Conservation (phyloP, 2,888 invertebrate species). For the Xylota segnis region DNA sequence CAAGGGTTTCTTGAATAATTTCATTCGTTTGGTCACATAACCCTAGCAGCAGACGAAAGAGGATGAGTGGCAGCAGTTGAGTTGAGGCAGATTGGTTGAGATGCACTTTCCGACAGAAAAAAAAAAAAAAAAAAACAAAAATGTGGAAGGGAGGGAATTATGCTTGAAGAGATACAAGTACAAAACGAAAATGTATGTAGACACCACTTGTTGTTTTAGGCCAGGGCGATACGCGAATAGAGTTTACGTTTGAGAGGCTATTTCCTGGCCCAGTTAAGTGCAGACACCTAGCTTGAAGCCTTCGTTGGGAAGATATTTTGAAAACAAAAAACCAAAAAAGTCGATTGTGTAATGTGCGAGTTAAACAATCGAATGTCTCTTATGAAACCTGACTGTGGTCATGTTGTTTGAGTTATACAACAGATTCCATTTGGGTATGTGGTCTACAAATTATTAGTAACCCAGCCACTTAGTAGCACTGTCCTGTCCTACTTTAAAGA, state of each 20-base stretch:
- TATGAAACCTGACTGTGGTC: slow-evolving; percentile 4
- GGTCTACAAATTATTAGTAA: not conserved
- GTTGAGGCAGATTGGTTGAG: slow-evolving; percentile 15
- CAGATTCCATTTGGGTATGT: not conserved
- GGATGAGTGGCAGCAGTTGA: slow-evolving; percentile 15
- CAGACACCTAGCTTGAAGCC: slow-evolving; percentile 9
- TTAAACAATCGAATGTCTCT: slow-evolving; percentile 29
- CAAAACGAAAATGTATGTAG: not conserved
- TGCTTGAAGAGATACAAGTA: not conserved
- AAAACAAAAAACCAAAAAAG: too few relatives aligned
- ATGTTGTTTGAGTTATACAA: slow-evolving; percentile 27
- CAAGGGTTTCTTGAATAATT: slow-evolving; percentile 34
- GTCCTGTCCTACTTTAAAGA: too few relatives aligned
- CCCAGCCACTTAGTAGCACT: too few relatives aligned
- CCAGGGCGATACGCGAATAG: slow-evolving; percentile 7
- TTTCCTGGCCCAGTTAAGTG: slow-evolving; percentile 20
- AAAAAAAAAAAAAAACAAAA: not conserved
- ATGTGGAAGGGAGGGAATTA: not conserved
- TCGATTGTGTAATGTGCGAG: slow-evolving; percentile 19
- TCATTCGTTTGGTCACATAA: slow-evolving; percentile 25
- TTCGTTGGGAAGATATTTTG: slow-evolving; percentile 4
- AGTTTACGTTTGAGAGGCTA: slow-evolving; percentile 10
- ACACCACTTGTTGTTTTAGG: not conserved
- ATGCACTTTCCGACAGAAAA: slow-evolving; percentile 6
- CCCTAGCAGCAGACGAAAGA: slow-evolving; percentile 1